Percentiles rank a stretch among this genome's conserved stretches.
phyloP scores from a whole-genome alignment of 1,140 invertebrate genomes.

The Plectrocnemia conspersa region DNA sequence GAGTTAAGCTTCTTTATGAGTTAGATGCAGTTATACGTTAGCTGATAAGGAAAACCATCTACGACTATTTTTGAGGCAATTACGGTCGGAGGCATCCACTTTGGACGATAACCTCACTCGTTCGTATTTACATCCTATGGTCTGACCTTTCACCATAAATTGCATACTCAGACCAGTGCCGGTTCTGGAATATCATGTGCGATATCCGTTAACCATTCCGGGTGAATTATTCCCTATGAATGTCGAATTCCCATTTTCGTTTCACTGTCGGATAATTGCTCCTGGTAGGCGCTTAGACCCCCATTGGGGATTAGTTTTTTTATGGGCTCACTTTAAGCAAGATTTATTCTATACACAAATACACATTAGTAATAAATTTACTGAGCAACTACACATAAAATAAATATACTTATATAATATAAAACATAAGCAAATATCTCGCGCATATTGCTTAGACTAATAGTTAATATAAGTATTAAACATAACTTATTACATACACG shows the following conservation, averaged over 20 bases:
- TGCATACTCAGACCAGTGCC: not conserved
- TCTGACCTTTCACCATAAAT: slow-evolving; percentile 17
- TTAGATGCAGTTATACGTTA: no score
- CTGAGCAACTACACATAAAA: no score
- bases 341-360: slow-evolving; percentile 30
- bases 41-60: no score
- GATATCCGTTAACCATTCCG: slow-evolving; percentile 20
- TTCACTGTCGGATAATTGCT: slow-evolving; percentile 3
- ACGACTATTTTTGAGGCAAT: no score
- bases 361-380: no score
- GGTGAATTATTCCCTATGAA: slow-evolving; percentile 21
- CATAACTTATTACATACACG: no score
- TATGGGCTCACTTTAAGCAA: slow-evolving; percentile 6
- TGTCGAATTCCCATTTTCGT: slow-evolving; percentile 11
- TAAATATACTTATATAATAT: no score
- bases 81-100: no score
- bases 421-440: no score
- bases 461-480: no score
- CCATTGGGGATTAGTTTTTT: slow-evolving; percentile 7
- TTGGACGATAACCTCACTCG: slow-evolving; percentile 4
- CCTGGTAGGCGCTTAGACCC: not conserved
- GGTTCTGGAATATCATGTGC: slow-evolving; percentile 14
- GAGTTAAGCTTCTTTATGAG: no score
- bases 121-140: not conserved
- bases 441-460: no score